Conservation (phyloP, 2,888 invertebrate genomes). For the Villa cingulata region DNA sequence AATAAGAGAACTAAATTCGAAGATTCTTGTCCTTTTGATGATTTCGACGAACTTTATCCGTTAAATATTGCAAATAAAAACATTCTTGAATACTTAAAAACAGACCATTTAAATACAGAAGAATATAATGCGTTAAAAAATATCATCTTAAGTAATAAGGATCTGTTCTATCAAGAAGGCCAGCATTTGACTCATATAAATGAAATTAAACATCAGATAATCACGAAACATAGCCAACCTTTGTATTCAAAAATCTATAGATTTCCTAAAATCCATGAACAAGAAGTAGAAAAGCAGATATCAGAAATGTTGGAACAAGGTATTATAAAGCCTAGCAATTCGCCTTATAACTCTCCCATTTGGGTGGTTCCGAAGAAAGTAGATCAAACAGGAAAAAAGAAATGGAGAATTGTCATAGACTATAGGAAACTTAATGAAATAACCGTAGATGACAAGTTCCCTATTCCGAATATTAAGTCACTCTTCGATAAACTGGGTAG, state of each 20-base stretch:
- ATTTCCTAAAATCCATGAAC: neutral
- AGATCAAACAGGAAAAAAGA: neutral
- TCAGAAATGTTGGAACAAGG: constrained; percentile 17
- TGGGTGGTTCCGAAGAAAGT: constrained; percentile 5
- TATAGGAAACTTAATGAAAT: neutral
- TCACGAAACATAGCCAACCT: neutral
- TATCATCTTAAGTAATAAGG: no score
- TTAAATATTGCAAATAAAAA: no score
- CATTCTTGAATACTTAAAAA: no score
- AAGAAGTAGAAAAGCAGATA: constrained; percentile 3
- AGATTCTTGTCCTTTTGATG: no score
- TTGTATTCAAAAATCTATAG: neutral
- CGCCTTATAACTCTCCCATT: constrained; percentile 6
- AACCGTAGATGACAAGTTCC: constrained; percentile 5
- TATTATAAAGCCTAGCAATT: constrained; percentile 2
- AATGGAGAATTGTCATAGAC: neutral
- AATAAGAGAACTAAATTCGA: no score
- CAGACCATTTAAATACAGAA: no score
- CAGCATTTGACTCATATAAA: no score
- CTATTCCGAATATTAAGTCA: constrained; percentile 4
- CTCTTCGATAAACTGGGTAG: constrained; percentile 6
- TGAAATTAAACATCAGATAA: no score
- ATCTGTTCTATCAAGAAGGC: no score
- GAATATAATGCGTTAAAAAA: no score
- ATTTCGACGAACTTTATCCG: no score